Evolutionary conservation across 2,113 vertebrate genomes (phyloP).

Genomic region (Platycercus adscitus): DNA sequence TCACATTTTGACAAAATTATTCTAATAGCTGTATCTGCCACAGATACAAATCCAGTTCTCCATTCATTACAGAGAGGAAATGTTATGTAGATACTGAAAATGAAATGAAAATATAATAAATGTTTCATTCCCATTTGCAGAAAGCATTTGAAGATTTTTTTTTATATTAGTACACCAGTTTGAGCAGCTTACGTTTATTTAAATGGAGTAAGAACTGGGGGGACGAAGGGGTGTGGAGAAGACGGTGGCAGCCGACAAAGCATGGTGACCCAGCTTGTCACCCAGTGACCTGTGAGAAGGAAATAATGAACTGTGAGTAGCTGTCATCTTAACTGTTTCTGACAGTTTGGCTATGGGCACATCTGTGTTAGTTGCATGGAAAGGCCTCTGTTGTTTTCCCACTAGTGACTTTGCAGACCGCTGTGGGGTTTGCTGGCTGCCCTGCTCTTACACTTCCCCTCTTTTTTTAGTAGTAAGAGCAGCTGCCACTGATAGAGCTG

Average conservation of each 20-base stretch:
- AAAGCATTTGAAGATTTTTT: constrained; percentile 46
- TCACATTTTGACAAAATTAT: constrained; percentile 35
- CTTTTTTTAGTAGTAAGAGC: constrained; percentile 75
- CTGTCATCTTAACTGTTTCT: constrained; percentile 95
- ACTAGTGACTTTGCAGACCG: constrained; percentile 84
- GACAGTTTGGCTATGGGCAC: constrained; percentile 95
- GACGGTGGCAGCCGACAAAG: constrained; percentile 84
- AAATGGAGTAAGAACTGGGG: constrained; percentile 55
- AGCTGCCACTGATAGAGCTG: constrained; percentile 78
- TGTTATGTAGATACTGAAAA: neutral
- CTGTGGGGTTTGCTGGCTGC: constrained; percentile 81
- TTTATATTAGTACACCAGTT: constrained; percentile 58
- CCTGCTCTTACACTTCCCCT: constrained; percentile 78
- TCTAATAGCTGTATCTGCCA: neutral
- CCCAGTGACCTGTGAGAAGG: constrained; percentile 98
- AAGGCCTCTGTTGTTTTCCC: constrained; percentile 89
- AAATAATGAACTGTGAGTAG: constrained; percentile 99
- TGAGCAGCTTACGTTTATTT: constrained; percentile 70
- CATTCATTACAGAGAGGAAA: neutral
- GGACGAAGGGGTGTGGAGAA: constrained; percentile 30
- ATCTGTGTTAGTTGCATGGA: constrained; percentile 91
- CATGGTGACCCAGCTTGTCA: constrained; percentile 95
- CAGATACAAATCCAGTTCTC: neutral
- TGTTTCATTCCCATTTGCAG: neutral
- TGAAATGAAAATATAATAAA: constrained; percentile 3